Percentiles rank a stretch among this genome's conserved stretches.
phyloP scores from a whole-genome alignment of 1,140 invertebrate species.

The Xylocopa sonorina region DNA sequence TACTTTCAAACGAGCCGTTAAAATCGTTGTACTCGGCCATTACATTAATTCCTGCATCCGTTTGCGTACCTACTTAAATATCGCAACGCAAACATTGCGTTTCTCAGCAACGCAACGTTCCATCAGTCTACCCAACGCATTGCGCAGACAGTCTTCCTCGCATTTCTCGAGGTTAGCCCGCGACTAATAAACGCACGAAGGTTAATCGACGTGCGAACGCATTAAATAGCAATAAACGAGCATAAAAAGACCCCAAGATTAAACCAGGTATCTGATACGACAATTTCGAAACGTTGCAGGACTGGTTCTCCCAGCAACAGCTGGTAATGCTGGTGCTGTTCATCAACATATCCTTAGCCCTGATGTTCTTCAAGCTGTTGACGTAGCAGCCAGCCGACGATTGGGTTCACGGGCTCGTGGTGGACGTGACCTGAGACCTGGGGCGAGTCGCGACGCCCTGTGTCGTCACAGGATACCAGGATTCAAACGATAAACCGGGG shows the following conservation, averaged over 20 bases:
- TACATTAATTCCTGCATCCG: too few species aligned
- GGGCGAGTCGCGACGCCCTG: conserved; percentile 50
- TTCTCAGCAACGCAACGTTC: too few species aligned
- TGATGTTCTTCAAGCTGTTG: conserved; percentile 98
- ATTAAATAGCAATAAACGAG: not conserved
- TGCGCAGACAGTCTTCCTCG: too few species aligned
- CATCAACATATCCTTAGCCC: conserved; percentile 97
- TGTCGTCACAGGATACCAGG: conserved; percentile 55
- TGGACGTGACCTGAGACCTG: conserved; percentile 75
- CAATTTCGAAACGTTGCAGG: conserved; percentile 87
- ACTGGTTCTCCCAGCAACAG: conserved; percentile 98
- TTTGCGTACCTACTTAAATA: too few species aligned
- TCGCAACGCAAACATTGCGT: too few species aligned
- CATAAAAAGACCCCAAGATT: not conserved
- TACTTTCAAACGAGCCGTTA: too few species aligned
- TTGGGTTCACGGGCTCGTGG: conserved; percentile 72
- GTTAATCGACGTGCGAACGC: too few species aligned
- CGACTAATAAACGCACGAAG: too few species aligned
- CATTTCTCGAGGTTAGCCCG: too few species aligned
- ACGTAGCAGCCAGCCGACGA: conserved; percentile 86
- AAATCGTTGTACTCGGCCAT: too few species aligned
- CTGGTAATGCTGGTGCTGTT: conserved; percentile 97
- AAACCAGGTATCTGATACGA: conserved; percentile 13
- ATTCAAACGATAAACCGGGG: conserved; percentile 25
- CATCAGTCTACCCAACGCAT: too few species aligned